These are phyloP conservation scores for Stylophora pistillata DNA, from an alignment of 64 coral and sea anemone genomes.

Conservation along the genomic window DNA sequence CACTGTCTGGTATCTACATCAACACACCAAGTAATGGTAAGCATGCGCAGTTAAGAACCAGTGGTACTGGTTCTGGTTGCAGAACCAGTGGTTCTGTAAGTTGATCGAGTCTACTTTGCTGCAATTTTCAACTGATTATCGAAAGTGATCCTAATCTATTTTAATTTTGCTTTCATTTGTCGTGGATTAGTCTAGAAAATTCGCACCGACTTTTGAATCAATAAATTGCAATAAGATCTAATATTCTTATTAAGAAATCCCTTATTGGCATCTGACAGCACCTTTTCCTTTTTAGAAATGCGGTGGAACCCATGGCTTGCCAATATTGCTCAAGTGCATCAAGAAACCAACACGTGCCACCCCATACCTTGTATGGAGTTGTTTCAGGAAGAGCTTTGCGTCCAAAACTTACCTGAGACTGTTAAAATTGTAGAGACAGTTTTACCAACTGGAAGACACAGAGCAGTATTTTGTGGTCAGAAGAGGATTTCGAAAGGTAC, in stretches of 20 bases:
- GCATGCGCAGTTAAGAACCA: neutral
- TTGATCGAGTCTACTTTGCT: neutral
- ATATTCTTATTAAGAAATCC: too few relatives aligned
- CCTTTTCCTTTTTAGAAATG: neutral
- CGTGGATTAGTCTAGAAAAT: too few relatives aligned
- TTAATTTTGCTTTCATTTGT: neutral
- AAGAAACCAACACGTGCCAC: constrained; percentile 5
- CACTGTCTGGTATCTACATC: constrained; percentile 78
- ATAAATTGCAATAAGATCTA: too few relatives aligned
- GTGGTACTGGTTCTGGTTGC: too few relatives aligned
- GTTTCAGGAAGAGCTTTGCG: constrained; percentile 23
- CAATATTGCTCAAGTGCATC: constrained; percentile 31
- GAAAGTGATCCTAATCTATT: neutral
- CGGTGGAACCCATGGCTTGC: constrained; percentile 29
- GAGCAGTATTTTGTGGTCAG: constrained; percentile 83
- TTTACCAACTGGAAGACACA: constrained; percentile 67
- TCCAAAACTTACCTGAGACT: constrained; percentile 69
- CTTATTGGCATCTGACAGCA: neutral
- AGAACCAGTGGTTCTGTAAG: neutral
- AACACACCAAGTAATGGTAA: constrained; percentile 12
- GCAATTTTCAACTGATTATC: neutral
- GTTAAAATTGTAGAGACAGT: constrained; percentile 79
- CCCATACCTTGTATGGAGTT: constrained; percentile 57
- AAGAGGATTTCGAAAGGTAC: constrained; percentile 87
- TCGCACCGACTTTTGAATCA: too few relatives aligned